Percentiles rank a stretch among this genome's conserved stretches.
phyloP scores from a whole-genome alignment of 1,140 invertebrate species.

The Aphis gossypii region DNA sequence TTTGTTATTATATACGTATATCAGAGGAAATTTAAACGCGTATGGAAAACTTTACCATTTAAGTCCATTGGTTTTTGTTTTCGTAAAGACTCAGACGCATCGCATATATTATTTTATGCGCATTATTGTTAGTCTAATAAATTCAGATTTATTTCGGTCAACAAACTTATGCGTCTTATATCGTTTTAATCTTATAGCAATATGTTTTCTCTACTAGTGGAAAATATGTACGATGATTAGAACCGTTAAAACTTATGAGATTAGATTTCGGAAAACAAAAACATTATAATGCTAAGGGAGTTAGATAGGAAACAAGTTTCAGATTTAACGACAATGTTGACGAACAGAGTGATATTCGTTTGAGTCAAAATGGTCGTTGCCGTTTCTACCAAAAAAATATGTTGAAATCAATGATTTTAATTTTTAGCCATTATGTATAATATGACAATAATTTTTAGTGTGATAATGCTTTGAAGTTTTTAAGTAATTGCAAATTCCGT shows the following conservation, averaged over 20 bases:
- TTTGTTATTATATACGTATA: neutral
- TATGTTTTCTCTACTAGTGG: neutral
- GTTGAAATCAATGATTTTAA: neutral
- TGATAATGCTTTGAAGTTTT: neutral
- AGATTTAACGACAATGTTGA: neutral
- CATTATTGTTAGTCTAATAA: slow-evolving; percentile 10
- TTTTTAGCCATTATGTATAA: neutral
- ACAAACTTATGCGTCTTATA: neutral
- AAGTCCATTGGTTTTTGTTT: neutral
- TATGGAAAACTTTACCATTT: neutral
- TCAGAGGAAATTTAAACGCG: neutral
- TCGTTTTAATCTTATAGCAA: neutral
- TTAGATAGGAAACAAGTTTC: neutral
- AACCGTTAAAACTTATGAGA: neutral
- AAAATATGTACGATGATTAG: neutral
- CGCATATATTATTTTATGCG: neutral
- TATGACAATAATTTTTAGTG: neutral
- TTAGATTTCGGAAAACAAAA: slow-evolving; percentile 38
- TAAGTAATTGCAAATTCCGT: neutral
- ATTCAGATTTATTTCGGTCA: neutral
- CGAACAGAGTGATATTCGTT: too few species aligned
- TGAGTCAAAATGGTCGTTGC: neutral
- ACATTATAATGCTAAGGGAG: neutral
- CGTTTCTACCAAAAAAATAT: neutral
- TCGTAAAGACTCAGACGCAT: neutral